Evolutionary conservation across 2,888 invertebrate genomes (phyloP).

Genomic region (Mesorhabditis spiculigera): DNA sequence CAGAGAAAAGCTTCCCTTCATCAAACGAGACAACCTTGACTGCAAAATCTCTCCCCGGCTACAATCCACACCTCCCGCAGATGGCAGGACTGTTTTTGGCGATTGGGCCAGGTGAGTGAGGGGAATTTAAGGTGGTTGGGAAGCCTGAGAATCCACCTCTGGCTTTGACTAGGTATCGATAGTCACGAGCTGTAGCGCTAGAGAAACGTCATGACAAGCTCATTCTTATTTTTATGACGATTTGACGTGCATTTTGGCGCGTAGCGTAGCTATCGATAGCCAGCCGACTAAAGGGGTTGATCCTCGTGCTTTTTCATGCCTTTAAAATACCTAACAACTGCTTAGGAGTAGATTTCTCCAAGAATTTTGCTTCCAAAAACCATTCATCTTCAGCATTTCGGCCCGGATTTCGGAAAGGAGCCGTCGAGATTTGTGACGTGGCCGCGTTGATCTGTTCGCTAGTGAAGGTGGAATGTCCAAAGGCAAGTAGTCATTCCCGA

Average conservation of each 20-base stretch:
- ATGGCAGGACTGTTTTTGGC: slow-evolving; percentile 40
- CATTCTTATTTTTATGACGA: too few species aligned
- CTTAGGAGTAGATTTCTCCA: not conserved
- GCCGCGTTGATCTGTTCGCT: slow-evolving; percentile 39
- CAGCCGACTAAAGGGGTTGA: too few species aligned
- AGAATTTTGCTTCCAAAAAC: slow-evolving; percentile 3
- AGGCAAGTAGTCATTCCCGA: slow-evolving; percentile 22
- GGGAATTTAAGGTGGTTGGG: too few species aligned
- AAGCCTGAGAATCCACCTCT: too few species aligned
- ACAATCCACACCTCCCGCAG: slow-evolving; percentile 36
- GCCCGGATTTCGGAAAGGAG: slow-evolving; percentile 29
- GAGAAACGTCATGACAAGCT: too few species aligned
- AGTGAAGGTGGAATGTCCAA: slow-evolving; percentile 32
- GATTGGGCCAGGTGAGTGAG: slow-evolving; percentile 33
- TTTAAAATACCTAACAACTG: not conserved
- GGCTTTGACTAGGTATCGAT: too few species aligned
- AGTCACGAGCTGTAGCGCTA: too few species aligned
- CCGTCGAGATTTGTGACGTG: slow-evolving; percentile 35
- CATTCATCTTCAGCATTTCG: slow-evolving; percentile 26
- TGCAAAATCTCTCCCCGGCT: slow-evolving; percentile 19
- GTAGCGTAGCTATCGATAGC: too few species aligned
- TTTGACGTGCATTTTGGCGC: not conserved
- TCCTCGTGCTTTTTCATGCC: too few species aligned
- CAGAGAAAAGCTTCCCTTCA: not conserved
- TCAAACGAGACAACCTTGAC: not conserved